Percentiles rank a stretch among this genome's conserved stretches.
Conservation (phyloP, 2,113 vertebrate genomes). For the Bolborhynchus lineola region DNA sequence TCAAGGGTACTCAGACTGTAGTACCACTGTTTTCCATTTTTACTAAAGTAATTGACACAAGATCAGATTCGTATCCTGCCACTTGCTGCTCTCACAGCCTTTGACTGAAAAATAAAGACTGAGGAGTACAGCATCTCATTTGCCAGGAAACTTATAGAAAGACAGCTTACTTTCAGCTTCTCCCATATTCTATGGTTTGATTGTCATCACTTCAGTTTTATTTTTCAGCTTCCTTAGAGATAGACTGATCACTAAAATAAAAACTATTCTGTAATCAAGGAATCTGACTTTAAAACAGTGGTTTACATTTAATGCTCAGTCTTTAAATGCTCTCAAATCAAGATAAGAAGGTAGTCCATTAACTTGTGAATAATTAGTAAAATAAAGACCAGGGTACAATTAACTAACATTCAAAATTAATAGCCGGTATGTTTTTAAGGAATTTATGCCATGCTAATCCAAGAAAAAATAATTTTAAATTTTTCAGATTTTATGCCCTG, state of each 20-base stretch:
- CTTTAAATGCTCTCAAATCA: not conserved
- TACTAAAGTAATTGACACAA: constrained; percentile 6
- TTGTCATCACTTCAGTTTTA: not conserved
- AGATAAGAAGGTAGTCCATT: not conserved
- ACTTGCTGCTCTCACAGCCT: constrained; percentile 13
- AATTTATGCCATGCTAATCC: not conserved
- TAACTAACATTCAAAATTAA: not conserved
- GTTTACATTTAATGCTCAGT: not conserved
- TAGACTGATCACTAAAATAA: not conserved
- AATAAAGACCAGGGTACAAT: not conserved
- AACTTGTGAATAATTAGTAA: not conserved
- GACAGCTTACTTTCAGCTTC: not conserved
- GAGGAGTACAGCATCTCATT: constrained; percentile 16
- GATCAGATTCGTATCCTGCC: not conserved
- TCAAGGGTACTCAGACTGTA: constrained; percentile 13
- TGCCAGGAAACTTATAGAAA: constrained; percentile 19
- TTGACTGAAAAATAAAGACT: constrained; percentile 7
- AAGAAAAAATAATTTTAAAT: not conserved
- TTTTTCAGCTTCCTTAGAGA: not conserved
- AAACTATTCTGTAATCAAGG: not conserved
- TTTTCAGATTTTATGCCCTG: not conserved
- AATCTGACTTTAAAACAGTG: not conserved
- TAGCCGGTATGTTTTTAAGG: not conserved
- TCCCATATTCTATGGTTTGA: not conserved
- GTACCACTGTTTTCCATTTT: constrained; percentile 27